Base-by-base conservation (phyloP, 2,797 vertebrate genomes). In the Rhynchonycteris naso region DNA sequence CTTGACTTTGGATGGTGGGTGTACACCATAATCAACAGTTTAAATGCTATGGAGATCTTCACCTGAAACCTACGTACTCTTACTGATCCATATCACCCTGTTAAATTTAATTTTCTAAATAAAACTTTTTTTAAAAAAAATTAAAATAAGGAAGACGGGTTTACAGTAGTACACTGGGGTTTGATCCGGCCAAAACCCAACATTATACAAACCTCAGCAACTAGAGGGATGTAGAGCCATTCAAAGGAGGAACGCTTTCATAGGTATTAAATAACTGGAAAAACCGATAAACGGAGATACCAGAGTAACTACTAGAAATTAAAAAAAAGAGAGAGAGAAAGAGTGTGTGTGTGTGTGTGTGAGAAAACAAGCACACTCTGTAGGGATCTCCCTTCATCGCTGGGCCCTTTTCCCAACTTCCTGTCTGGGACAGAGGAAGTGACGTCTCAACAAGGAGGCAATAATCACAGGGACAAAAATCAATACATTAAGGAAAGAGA, bases 181-280 rank as follows among this genome's bases (percentile, higher is more conserved):
- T 98, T 0, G 99, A 99, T 96, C 99, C 99, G 12, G 99, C 98
- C 98, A 99, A 97, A 99, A 95, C 22, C 99, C 99, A 1, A 99
- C 99, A 0, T 98, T 99, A 97, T 99, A 99, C 99, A 99, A 99
- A 11, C 98, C 92, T 99, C 99, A 1, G 99, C 99, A 99, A 97
- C 0, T 98, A 98, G 38, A 98, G 98, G 0, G 98, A 98, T 47
- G 98, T 99, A 0, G 99, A 98, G 82, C 98, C 97, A 83, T 98
- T 98, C 79, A 99, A 95, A 78, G 98, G 98, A 59, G 97, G 16
- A 99, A 97, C 7, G 97, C 97, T 79, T 98, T 88, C 4, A 98
- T 97, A 47, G 99, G 88, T 98, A 99, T 97, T 87, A 97, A 21
- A 86, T 50, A 33, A 61, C 80, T 93, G 0, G 71, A 24, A 61